phyloP scores from a whole-genome alignment of 2,888 invertebrate species.

The Andrena minutula region DNA sequence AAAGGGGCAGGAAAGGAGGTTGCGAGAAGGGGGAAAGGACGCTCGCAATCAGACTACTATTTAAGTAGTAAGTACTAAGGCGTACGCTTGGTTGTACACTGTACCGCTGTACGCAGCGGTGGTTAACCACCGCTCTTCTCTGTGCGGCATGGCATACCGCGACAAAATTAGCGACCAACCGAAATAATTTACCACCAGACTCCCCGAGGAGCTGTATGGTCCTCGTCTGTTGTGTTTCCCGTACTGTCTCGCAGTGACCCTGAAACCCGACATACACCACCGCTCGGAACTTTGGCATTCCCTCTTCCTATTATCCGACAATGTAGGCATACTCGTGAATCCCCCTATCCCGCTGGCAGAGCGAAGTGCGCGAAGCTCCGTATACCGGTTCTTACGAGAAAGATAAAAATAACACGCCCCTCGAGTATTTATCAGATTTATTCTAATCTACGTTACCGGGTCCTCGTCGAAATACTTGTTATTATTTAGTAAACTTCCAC shows the following conservation, averaged over 20 bases:
- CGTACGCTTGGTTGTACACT: background rate
- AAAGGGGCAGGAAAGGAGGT: constrained; percentile 16
- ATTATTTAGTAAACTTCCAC: too few relatives aligned
- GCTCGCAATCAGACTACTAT: background rate
- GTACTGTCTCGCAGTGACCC: constrained; percentile 52
- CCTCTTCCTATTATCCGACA: constrained; percentile 5
- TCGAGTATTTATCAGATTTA: background rate
- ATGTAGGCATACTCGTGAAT: too few relatives aligned
- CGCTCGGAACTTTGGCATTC: background rate
- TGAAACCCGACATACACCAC: constrained; percentile 52
- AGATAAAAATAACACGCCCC: background rate
- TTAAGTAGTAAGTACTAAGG: background rate
- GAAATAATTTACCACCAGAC: constrained; percentile 67
- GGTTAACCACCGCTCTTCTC: constrained; percentile 39
- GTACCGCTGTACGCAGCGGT: constrained; percentile 1
- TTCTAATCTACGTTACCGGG: too few relatives aligned
- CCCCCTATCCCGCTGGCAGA: background rate
- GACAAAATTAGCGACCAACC: constrained; percentile 72
- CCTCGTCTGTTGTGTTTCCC: constrained; percentile 27
- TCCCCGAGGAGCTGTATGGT: constrained; percentile 51
- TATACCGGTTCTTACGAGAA: background rate
- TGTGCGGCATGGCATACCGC: constrained; percentile 49
- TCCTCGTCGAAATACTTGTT: too few relatives aligned
- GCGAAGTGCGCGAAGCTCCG: background rate
- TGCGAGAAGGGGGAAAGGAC: constrained; percentile 5